Evolutionary conservation across 1,140 invertebrate species (phyloP).

Genomic region (Drosophila mayri): DNA sequence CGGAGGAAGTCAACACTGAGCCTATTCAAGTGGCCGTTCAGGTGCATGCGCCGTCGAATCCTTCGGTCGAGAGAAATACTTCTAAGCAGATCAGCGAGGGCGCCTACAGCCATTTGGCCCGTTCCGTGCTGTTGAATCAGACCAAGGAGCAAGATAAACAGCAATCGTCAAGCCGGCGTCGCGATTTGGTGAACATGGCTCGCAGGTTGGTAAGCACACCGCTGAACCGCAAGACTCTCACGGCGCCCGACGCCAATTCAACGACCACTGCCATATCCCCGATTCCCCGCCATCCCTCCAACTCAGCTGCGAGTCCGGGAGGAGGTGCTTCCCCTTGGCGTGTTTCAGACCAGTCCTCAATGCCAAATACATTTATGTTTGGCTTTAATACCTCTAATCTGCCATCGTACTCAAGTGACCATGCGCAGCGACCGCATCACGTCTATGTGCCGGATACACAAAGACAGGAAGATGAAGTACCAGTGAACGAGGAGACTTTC

Average conservation of each 20-base stretch:
- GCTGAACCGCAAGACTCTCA: conserved; percentile 27
- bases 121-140: conserved; percentile 63
- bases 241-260: neutral
- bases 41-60: conserved; percentile 21
- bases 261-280: conserved; percentile 47
- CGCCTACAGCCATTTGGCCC: conserved; percentile 66
- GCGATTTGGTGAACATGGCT: conserved; percentile 57
- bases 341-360: conserved; percentile 48
- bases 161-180: conserved; percentile 16
- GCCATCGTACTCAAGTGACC: conserved; percentile 79
- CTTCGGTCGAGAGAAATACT: neutral
- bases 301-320: neutral
- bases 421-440: conserved; percentile 31
- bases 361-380: conserved; percentile 72
- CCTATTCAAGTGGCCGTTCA: conserved; percentile 11
- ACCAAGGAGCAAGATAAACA: conserved; percentile 35
- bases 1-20: neutral
- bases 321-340: conserved; percentile 69
- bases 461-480: neutral
- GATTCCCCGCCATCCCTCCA: conserved; percentile 16
- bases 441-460: conserved; percentile 60
- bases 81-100: conserved; percentile 29
- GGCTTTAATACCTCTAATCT: conserved; percentile 67
- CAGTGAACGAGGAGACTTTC: neutral
- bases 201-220: conserved; percentile 71